These are phyloP conservation scores for Tympanoctomys barrerae DNA, from an alignment of 2,797 vertebrate genomes.

Conservation along the genomic window DNA sequence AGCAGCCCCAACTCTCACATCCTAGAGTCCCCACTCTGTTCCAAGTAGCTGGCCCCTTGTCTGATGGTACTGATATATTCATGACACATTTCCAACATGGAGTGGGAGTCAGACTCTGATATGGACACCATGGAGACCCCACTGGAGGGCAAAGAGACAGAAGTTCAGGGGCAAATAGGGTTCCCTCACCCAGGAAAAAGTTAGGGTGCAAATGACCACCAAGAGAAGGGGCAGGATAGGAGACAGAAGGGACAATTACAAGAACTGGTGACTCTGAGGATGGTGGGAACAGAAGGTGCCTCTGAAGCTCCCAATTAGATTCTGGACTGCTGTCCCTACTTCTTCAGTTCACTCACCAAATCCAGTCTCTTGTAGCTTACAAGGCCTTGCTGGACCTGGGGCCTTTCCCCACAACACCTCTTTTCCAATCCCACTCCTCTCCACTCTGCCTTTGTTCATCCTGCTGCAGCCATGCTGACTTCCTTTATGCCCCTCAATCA, in stretches of 20 bases:
- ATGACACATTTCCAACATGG: not conserved
- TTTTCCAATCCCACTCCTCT: not conserved
- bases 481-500: not conserved
- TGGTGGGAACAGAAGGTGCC: rapidly evolving
- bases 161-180: not conserved
- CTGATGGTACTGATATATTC: not conserved
- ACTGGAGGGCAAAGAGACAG: not conserved
- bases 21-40: not conserved
- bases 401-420: not conserved
- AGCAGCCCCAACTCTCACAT: not conserved
- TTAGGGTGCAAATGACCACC: not conserved
- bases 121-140: not conserved
- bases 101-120: not conserved
- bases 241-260: not conserved
- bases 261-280: not conserved
- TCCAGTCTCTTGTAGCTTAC: not conserved
- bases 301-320: not conserved
- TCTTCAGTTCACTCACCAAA: not conserved
- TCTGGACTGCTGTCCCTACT: not conserved
- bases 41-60: not conserved
- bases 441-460: not conserved
- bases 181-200: not conserved
- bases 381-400: not conserved
- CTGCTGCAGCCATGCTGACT: not conserved
- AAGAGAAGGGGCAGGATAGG: not conserved